These are phyloP conservation scores for Diadumene lineata DNA, from an alignment of 92 coral and sea anemone species.

Conservation along the genomic window DNA sequence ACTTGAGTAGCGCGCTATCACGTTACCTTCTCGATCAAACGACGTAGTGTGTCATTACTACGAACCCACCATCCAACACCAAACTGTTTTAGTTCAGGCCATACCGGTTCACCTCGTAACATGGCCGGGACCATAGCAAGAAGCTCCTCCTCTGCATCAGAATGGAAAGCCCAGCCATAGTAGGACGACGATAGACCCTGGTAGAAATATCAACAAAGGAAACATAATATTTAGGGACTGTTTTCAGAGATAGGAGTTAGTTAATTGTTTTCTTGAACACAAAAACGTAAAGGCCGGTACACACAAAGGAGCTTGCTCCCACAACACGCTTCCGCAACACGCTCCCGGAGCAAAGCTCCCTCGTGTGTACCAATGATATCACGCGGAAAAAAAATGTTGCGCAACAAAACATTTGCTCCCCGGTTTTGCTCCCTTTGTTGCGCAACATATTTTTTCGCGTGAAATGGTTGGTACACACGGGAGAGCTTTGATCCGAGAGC, in stretches of 20 bases:
- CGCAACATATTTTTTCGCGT: too few relatives aligned
- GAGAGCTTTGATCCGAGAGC: too few relatives aligned
- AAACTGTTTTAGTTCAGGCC: conserved; percentile 89
- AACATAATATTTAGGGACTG: not conserved
- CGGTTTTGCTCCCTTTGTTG: too few relatives aligned
- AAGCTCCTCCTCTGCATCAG: conserved; percentile 93
- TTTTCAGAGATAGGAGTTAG: not conserved
- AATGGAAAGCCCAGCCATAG: conserved; percentile 98
- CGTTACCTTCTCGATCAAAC: conserved; percentile 90
- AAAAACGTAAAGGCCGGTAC: too few relatives aligned
- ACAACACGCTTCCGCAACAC: too few relatives aligned
- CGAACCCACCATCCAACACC: conserved; percentile 99
- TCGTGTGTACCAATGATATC: too few relatives aligned
- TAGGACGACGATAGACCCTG: conserved; percentile 92
- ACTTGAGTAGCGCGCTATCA: not conserved
- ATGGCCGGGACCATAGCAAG: conserved; percentile 97
- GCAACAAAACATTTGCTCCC: too few relatives aligned
- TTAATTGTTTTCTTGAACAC: not conserved
- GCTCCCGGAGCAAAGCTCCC: too few relatives aligned
- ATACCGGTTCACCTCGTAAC: conserved; percentile 88
- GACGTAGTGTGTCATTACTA: conserved; percentile 84
- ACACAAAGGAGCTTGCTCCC: too few relatives aligned
- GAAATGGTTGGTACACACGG: too few relatives aligned
- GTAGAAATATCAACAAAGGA: not conserved
- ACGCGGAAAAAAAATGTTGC: too few relatives aligned